Percentiles rank a stretch among this genome's conserved stretches.
These are phyloP conservation scores for Heliothis subflexa DNA, from an alignment of 1,140 invertebrate species.

Conservation along the genomic window DNA sequence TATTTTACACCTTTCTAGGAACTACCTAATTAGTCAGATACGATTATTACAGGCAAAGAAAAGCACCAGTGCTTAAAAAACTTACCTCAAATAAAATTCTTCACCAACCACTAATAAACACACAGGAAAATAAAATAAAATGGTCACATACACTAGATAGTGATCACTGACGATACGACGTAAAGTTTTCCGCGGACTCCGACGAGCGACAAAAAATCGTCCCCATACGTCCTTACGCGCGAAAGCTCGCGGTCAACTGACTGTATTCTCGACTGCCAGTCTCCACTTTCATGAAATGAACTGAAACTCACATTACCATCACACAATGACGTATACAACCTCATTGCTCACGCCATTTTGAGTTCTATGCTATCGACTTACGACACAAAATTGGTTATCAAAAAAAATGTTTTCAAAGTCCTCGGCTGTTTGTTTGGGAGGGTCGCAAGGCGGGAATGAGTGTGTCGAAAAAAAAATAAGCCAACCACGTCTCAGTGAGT, in stretches of 20 bases:
- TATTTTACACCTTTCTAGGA: no score
- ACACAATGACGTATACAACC: constrained; percentile 60
- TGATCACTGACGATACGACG: constrained; percentile 45
- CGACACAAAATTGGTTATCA: constrained; percentile 42
- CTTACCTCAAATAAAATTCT: constrained; percentile 42
- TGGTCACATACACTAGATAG: constrained; percentile 22
- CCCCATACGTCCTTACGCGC: constrained; percentile 65
- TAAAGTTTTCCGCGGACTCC: constrained; percentile 74
- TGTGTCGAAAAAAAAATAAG: constrained; percentile 84
- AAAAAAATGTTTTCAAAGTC: constrained; percentile 81
- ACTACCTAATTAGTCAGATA: no score
- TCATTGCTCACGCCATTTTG: constrained; percentile 30
- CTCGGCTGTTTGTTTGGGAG: constrained; percentile 84
- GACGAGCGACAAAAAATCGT: constrained; percentile 46
- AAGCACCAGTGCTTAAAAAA: neutral
- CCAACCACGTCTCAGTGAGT: constrained; percentile 84
- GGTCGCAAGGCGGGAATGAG: constrained; percentile 84
- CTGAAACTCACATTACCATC: constrained; percentile 63
- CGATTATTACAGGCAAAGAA: no score
- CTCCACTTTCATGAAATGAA: constrained; percentile 83
- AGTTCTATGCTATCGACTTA: constrained; percentile 40
- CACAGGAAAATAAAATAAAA: constrained; percentile 40
- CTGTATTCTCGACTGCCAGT: constrained; percentile 68
- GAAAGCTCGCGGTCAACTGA: constrained; percentile 82
- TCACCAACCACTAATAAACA: constrained; percentile 24